Evolutionary conservation across 1,140 invertebrate genomes (phyloP), one percentile per base, ranked within the genome.

Genomic region (Aphaenogaster floridana): DNA sequence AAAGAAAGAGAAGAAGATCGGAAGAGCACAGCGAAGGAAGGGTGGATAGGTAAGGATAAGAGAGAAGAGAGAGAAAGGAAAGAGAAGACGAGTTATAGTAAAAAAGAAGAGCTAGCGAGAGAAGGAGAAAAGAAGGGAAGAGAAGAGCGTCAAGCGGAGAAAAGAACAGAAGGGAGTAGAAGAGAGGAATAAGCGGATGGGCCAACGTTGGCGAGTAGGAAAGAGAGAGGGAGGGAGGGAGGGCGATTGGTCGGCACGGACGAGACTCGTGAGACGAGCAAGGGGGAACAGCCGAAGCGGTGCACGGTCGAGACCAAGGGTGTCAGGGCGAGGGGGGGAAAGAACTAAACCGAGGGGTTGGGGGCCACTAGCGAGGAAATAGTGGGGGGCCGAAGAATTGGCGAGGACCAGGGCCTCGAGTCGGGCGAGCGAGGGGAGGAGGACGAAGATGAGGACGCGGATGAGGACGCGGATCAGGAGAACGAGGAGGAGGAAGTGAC

Each of bases 321-420:
- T 79, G 79, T 74, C 57, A 64, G 76, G 52, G 77, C 61, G 74
- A 61, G 72, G 80, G 87, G 68, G 86, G 79, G 61, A 76, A 86
- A 88, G 88, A 81, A 80, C 72, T 86, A 81, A 78, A 90, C 81
- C 57, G 86, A 88, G 91, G 91, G 88, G 88, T 83, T 80, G 89
- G 81, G 92, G 87, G 72, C 78, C 80, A 78, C 89, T 78, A 86
- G 91, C 86, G 89, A 85, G 77, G 79, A 87, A 84, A 88, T 92
- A 92, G 92, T 92, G 93, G 93, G 93, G 93, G 93, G 93, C 91
- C 86, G 93, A 91, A 92, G 92, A 94, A 93, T 94, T 91, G 93
- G 91, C 92, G 92, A 93, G 90, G 92, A 93, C 93, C 92, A 91
- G 92, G 91, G 63, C 61, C 48, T 21, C 86, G 87, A 74, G 89